Evolutionary conservation across 2,888 invertebrate species (phyloP).

Genomic region (Pseudococcus jackbeardsleyi): DNA sequence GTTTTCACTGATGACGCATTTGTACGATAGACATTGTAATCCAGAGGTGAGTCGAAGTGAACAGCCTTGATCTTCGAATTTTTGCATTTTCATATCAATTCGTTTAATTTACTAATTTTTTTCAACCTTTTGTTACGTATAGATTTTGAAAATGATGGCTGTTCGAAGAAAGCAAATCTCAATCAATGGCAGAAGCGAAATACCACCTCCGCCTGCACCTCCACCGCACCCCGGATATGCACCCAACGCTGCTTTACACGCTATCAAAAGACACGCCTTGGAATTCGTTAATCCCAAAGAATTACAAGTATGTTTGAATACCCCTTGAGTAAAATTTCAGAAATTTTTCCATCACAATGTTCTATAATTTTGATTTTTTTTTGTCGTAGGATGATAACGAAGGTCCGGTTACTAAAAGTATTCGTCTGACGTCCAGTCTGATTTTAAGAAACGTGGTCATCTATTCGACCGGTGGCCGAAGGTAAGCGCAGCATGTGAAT

Average conservation of each 20-base stretch:
- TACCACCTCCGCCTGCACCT: constrained; percentile 74
- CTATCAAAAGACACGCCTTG: constrained; percentile 94
- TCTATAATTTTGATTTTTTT: not conserved
- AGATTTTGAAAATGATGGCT: constrained; percentile 78
- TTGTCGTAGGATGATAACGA: constrained; percentile 94
- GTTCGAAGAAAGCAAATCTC: constrained; percentile 76
- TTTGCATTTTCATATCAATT: constrained; percentile 22
- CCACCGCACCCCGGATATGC: constrained; percentile 88
- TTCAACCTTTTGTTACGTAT: constrained; percentile 67
- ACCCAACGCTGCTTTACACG: constrained; percentile 95
- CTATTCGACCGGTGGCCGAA: constrained; percentile 91
- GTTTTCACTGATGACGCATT: constrained; percentile 96
- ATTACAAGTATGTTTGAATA: constrained; percentile 78
- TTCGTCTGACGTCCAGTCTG: constrained; percentile 94
- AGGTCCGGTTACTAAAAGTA: constrained; percentile 99
- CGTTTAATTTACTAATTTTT: not conserved
- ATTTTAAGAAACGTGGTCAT: constrained; percentile 97
- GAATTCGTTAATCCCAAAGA: constrained; percentile 92
- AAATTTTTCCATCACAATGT: not conserved
- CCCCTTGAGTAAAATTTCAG: constrained; percentile 51
- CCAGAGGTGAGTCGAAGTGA: constrained; percentile 75
- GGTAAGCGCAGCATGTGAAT: constrained; percentile 73
- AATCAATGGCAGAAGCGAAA: constrained; percentile 72
- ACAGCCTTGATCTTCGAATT: not conserved
- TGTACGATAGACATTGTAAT: constrained; percentile 94